A percentile compares a stretch with the other conserved stretches of the same genome.
phyloP scores from a whole-genome alignment of 2,113 vertebrate species.

The Caracal caracal region DNA sequence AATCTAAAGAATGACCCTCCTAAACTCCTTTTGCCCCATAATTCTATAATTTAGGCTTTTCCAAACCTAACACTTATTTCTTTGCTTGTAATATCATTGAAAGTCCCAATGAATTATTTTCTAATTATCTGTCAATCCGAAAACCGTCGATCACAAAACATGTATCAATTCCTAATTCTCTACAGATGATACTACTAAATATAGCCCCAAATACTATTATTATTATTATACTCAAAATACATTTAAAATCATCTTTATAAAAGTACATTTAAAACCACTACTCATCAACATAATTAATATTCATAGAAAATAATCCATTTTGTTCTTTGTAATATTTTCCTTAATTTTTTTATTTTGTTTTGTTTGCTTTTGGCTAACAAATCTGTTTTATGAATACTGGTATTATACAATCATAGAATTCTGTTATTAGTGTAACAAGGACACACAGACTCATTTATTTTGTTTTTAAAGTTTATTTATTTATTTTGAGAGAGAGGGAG shows the following conservation, averaged over 20 bases:
- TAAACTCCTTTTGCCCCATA: background rate
- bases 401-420: constrained; percentile 71
- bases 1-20: background rate
- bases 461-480: too few species aligned
- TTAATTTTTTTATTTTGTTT: constrained; percentile 21
- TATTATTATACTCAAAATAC: constrained; percentile 79
- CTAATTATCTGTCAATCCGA: constrained; percentile 70
- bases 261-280: constrained; percentile 76
- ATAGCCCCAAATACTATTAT: constrained; percentile 79
- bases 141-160: constrained; percentile 50
- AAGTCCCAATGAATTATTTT: constrained; percentile 70
- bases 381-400: constrained; percentile 75
- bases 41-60: constrained; percentile 10
- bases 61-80: constrained; percentile 3
- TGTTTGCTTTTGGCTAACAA: constrained; percentile 70
- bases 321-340: constrained; percentile 75
- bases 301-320: constrained; percentile 78
- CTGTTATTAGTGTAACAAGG: constrained; percentile 49
- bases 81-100: background rate
- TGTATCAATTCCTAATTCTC: constrained; percentile 67
- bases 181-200: constrained; percentile 75
- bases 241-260: constrained; percentile 81
- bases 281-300: constrained; percentile 79
- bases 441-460: background rate
- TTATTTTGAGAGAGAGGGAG: too few species aligned